Conservation (phyloP, 2,797 vertebrate genomes). For the Microcaecilia unicolor region DNA sequence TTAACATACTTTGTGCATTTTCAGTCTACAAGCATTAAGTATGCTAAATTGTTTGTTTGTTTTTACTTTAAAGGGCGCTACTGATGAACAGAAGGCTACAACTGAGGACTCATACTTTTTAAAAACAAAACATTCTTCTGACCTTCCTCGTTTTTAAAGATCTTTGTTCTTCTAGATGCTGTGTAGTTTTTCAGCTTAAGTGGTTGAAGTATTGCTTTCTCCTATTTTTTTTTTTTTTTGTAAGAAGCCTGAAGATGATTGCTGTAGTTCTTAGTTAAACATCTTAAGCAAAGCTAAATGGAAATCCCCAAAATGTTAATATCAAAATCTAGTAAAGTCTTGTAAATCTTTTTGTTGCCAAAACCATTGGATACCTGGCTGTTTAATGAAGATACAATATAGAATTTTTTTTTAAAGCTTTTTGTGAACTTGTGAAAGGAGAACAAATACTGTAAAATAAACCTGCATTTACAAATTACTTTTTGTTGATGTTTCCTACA, state of each 20-base stretch:
- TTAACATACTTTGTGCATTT: too few species aligned
- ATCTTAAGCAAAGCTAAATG: conserved; percentile 36
- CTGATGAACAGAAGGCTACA: conserved; percentile 36
- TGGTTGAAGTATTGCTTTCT: conserved; percentile 48
- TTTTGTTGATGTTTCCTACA: too few species aligned
- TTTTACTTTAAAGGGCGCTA: too few species aligned
- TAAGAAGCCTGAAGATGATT: conserved; percentile 48
- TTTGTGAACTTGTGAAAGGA: conserved; percentile 37
- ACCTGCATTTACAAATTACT: conserved; percentile 34
- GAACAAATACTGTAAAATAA: conserved; percentile 36
- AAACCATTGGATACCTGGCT: conserved; percentile 36
- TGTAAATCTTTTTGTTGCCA: conserved; percentile 40
- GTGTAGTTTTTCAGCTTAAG: conserved; percentile 33
- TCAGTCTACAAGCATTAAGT: too few species aligned
- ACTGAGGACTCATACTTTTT: conserved; percentile 31
- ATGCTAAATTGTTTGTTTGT: too few species aligned
- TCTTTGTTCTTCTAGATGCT: conserved; percentile 43
- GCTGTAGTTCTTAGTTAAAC: conserved; percentile 51
- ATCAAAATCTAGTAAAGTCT: too few species aligned
- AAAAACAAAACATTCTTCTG: conserved; percentile 13
- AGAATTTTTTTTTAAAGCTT: conserved; percentile 44
- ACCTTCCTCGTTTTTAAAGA: conserved; percentile 11
- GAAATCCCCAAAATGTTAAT: conserved; percentile 34
- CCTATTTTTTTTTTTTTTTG: conserved; percentile 34
- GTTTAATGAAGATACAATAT: too few species aligned